phyloP scores from a whole-genome alignment of 2,888 invertebrate species.

The Torymus auratus region DNA sequence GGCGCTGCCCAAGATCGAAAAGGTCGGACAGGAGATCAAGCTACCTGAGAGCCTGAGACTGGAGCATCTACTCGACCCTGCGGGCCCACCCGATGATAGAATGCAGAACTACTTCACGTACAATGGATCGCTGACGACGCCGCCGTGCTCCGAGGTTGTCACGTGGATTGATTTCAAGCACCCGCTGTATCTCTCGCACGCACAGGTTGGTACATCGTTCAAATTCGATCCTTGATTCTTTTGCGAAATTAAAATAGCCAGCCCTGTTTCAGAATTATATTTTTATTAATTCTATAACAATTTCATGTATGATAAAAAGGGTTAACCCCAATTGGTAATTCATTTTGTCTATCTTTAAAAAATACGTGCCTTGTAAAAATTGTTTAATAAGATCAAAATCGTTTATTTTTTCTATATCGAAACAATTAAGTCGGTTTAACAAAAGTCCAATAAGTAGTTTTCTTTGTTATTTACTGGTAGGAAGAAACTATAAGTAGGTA shows the following conservation, averaged over 20 bases:
- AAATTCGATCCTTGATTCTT: too few relatives aligned
- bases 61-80: conserved; percentile 59
- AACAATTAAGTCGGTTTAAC: too few relatives aligned
- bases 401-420: too few relatives aligned
- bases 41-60: conserved; percentile 72
- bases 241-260: too few relatives aligned
- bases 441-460: too few relatives aligned
- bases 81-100: conserved; percentile 66
- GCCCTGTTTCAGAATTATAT: too few relatives aligned
- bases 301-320: background rate
- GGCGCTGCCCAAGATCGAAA: conserved; percentile 79
- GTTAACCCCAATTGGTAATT: background rate
- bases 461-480: too few relatives aligned
- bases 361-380: background rate
- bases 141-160: conserved; percentile 90
- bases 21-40: conserved; percentile 78
- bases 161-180: conserved; percentile 90
- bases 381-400: too few relatives aligned
- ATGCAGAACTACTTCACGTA: conserved; percentile 88
- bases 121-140: conserved; percentile 90
- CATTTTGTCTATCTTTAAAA: background rate
- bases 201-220: conserved; percentile 79
- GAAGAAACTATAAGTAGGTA: too few relatives aligned
- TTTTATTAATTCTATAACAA: too few relatives aligned
- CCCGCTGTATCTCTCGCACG: conserved; percentile 83